phyloP scores from a whole-genome alignment of 2,797 vertebrate species.

The Peromyscus eremicus region DNA sequence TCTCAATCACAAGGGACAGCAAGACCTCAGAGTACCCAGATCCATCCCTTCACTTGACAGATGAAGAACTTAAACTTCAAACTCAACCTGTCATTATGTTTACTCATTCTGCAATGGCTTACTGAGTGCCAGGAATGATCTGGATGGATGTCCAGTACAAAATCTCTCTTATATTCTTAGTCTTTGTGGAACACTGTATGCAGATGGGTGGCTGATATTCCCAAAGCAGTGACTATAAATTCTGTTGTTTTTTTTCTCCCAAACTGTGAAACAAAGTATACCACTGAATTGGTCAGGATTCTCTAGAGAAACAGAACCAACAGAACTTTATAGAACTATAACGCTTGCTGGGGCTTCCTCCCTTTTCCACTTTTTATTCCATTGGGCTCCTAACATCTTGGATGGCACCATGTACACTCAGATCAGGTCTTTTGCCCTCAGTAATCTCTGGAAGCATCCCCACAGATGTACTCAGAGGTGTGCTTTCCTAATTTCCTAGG shows the following conservation, averaged over 20 bases:
- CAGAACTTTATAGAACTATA: neutral
- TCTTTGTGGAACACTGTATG: conserved; percentile 6
- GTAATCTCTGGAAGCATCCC: neutral
- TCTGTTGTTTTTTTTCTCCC: neutral
- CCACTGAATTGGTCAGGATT: neutral
- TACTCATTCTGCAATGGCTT: conserved; percentile 25
- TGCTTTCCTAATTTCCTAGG: neutral
- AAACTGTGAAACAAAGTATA: conserved; percentile 30
- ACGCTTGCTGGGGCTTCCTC: neutral
- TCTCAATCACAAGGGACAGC: neutral
- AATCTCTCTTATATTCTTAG: conserved; percentile 18
- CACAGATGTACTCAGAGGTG: neutral
- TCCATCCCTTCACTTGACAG: neutral
- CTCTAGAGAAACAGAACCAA: neutral
- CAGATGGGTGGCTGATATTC: neutral
- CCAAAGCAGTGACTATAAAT: conserved; percentile 14
- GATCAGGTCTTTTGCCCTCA: neutral
- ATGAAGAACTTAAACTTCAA: conserved; percentile 31
- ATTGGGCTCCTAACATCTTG: neutral
- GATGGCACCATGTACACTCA: neutral
- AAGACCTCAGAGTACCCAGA: neutral
- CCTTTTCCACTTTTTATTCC: neutral
- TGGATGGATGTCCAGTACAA: neutral
- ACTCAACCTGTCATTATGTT: neutral
- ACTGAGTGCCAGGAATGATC: neutral